phyloP scores from a whole-genome alignment of 1,140 invertebrate species.

The Halyomorpha halys region DNA sequence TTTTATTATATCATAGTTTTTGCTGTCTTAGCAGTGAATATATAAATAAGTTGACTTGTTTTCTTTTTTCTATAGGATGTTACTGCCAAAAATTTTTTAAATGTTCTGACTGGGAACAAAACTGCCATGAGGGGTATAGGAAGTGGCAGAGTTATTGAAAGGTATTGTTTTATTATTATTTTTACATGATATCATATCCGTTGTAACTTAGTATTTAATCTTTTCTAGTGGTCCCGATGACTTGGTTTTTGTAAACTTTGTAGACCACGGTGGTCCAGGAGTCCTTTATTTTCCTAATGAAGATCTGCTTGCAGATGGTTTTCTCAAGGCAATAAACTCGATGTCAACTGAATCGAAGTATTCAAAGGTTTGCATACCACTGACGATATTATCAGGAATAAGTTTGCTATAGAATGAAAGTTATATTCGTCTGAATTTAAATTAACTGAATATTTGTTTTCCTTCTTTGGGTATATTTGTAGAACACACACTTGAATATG shows the following conservation, averaged over 20 bases:
- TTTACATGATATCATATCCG: background rate
- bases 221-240: conserved; percentile 45
- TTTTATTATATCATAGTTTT: no score
- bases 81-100: conserved; percentile 45
- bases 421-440: no score
- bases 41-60: no score
- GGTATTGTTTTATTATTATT: conserved; percentile 33
- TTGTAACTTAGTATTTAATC: conserved; percentile 16
- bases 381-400: no score
- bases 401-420: no score
- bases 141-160: conserved; percentile 44
- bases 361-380: conserved; percentile 27
- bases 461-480: no score
- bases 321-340: conserved; percentile 36
- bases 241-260: conserved; percentile 53
- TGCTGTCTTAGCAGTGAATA: no score
- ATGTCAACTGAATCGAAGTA: conserved; percentile 43
- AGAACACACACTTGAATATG: no score
- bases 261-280: conserved; percentile 52
- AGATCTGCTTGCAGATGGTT: conserved; percentile 31
- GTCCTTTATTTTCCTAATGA: conserved; percentile 45
- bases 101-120: conserved; percentile 44
- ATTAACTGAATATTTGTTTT: no score
- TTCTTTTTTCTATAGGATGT: conserved; percentile 38
- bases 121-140: conserved; percentile 39